Evolutionary conservation across 2,797 vertebrate genomes (phyloP).

Genomic region (Sebastes minor): DNA sequence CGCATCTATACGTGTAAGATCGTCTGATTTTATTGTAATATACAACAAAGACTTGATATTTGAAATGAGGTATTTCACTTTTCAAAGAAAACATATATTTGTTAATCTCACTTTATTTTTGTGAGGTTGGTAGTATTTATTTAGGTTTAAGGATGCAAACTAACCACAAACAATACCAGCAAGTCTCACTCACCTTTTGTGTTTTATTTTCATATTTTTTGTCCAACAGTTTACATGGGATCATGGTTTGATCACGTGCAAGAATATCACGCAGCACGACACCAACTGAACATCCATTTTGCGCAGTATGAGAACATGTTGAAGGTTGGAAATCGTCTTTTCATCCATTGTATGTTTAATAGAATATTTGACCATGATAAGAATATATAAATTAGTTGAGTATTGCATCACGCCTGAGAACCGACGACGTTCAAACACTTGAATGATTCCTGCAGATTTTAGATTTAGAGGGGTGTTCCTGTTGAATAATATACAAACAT

Average conservation of each 20-base stretch:
- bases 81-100: background rate
- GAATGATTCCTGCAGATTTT: background rate
- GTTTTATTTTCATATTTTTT: background rate
- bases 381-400: background rate
- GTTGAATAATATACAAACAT: background rate
- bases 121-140: background rate
- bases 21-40: background rate
- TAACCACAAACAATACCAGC: background rate
- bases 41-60: background rate
- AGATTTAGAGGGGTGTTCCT: background rate
- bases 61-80: background rate
- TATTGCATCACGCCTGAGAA: background rate
- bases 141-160: background rate
- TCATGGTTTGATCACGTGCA: constrained; percentile 14
- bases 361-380: background rate
- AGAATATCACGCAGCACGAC: background rate
- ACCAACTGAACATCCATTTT: constrained; percentile 7
- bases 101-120: background rate
- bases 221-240: background rate
- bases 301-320: constrained; percentile 5
- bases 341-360: background rate
- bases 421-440: background rate
- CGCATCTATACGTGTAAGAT: background rate
- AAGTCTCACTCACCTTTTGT: background rate
- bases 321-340: background rate